phyloP scores from a whole-genome alignment of 2,113 vertebrate species.

The Ornithorhynchus anatinus region DNA sequence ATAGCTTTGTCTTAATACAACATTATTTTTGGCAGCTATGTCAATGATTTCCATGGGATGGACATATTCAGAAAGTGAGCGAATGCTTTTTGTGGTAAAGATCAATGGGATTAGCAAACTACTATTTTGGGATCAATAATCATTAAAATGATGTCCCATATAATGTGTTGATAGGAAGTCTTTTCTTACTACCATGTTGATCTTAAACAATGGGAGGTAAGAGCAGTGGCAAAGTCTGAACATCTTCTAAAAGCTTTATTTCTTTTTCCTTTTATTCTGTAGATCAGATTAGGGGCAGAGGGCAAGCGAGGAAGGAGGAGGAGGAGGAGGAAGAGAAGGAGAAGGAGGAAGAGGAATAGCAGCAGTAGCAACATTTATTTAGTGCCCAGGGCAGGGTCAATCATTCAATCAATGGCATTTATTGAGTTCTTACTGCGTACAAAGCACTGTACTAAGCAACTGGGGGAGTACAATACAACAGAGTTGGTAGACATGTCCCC shows the following conservation, averaged over 20 bases:
- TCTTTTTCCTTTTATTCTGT: background rate
- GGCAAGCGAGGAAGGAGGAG: too few species aligned
- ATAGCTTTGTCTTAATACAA: background rate
- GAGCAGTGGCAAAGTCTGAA: background rate
- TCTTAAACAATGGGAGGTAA: background rate
- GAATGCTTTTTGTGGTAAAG: background rate
- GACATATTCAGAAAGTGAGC: background rate
- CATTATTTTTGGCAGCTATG: background rate
- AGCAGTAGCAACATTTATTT: too few species aligned
- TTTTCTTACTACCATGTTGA: background rate
- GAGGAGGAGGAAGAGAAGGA: too few species aligned
- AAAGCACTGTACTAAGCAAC: too few species aligned
- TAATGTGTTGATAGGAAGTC: background rate
- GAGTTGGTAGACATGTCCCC: too few species aligned
- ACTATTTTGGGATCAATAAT: constrained; percentile 24
- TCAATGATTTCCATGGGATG: background rate
- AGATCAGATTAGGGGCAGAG: too few species aligned
- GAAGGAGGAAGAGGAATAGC: too few species aligned
- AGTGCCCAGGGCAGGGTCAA: too few species aligned
- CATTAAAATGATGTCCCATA: constrained; percentile 7
- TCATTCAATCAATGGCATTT: too few species aligned
- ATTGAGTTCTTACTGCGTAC: too few species aligned
- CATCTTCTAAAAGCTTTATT: constrained; percentile 13
- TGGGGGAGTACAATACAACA: too few species aligned
- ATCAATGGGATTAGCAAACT: background rate